Percentiles rank a stretch among this genome's conserved stretches.
Conservation (phyloP, 1,140 invertebrate genomes). For the Aricia agestis region DNA sequence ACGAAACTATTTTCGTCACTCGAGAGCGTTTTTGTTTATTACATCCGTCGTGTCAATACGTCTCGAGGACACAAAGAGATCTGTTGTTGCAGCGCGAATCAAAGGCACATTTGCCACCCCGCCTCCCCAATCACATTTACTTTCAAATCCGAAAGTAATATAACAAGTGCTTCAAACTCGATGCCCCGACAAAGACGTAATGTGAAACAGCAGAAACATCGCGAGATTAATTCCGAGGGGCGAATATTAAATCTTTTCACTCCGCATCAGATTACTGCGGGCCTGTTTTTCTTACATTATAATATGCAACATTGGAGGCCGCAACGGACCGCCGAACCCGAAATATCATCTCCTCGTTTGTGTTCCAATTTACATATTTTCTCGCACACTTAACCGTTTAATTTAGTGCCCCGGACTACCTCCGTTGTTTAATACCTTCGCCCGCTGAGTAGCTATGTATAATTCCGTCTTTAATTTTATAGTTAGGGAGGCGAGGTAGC, state of each 20-base stretch:
- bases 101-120: neutral
- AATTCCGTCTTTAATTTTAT: neutral
- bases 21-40: constrained; percentile 5
- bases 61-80: constrained; percentile 11
- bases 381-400: constrained; percentile 9
- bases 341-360: constrained; percentile 9
- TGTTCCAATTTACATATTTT: constrained; percentile 34
- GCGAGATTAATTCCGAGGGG: constrained; percentile 46
- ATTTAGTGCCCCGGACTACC: neutral
- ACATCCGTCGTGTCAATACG: neutral
- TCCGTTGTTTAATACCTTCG: neutral
- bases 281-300: constrained; percentile 59
- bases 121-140: constrained; percentile 20
- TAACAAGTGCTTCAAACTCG: constrained; percentile 26
- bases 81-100: constrained; percentile 10
- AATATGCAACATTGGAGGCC: constrained; percentile 28
- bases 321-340: constrained; percentile 22
- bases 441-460: too few species aligned
- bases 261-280: constrained; percentile 54
- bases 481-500: too few species aligned
- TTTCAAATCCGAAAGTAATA: constrained; percentile 26
- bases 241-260: constrained; percentile 56
- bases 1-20: neutral
- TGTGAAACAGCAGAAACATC: constrained; percentile 26
- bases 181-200: constrained; percentile 23